Percentiles rank a stretch among this genome's conserved stretches.
Conservation (phyloP, 2,888 invertebrate genomes). For the Cataglyphis livida region DNA sequence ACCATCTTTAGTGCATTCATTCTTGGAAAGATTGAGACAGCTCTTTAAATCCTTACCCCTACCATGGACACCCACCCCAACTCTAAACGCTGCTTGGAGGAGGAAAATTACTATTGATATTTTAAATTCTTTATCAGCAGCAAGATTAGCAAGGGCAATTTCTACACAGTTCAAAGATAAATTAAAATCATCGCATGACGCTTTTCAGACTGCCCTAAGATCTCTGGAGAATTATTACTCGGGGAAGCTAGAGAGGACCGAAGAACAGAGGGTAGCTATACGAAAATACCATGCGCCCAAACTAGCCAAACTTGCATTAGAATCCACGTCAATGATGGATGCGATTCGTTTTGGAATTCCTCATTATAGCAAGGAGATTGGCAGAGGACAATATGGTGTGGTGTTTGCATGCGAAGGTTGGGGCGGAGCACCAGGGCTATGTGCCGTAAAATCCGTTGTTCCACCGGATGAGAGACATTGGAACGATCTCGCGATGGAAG, state of each 20-base stretch:
- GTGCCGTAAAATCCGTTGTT: constrained; percentile 95
- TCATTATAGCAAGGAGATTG: constrained; percentile 89
- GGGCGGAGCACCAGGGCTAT: constrained; percentile 91
- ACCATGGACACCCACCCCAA: constrained; percentile 88
- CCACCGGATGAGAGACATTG: constrained; percentile 96
- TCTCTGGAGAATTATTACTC: constrained; percentile 90
- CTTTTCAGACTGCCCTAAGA: constrained; percentile 91
- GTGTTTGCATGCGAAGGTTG: constrained; percentile 92
- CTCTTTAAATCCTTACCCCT: constrained; percentile 88
- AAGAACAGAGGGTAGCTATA: constrained; percentile 92
- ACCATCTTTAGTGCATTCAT: constrained; percentile 88
- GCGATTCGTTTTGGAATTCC: constrained; percentile 91
- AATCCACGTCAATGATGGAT: constrained; percentile 94
- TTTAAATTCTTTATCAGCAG: constrained; percentile 90
- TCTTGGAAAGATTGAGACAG: constrained; percentile 90
- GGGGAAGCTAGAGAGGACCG: constrained; percentile 91
- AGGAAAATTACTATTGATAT: constrained; percentile 90
- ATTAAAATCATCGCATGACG: constrained; percentile 91
- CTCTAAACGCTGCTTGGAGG: constrained; percentile 89
- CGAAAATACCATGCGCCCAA: constrained; percentile 93
- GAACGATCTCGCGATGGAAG: constrained; percentile 96
- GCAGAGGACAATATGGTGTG: constrained; percentile 95
- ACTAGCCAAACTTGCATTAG: constrained; percentile 93
- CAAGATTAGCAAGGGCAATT: constrained; percentile 90
- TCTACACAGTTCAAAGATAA: constrained; percentile 92